Evolutionary conservation across 2,888 invertebrate species (phyloP).

Genomic region (Nymphalis urticae): DNA sequence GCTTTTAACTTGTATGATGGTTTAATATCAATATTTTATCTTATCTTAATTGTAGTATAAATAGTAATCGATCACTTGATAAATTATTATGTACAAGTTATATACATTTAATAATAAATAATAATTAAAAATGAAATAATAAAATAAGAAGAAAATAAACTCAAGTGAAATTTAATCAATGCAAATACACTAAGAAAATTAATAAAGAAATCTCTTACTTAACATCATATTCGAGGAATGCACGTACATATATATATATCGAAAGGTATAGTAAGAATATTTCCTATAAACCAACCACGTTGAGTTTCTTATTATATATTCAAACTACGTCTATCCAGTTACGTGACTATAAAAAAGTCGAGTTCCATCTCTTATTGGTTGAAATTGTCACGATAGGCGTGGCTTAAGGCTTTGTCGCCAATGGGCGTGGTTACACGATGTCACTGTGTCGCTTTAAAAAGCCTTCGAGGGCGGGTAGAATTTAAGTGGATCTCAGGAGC

Average conservation of each 20-base stretch:
- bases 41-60: not conserved
- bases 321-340: conserved; percentile 32
- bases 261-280: not conserved
- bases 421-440: conserved; percentile 71
- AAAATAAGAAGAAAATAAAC: too few relatives aligned
- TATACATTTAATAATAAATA: too few relatives aligned
- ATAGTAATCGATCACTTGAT: too few relatives aligned
- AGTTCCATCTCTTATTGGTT: conserved; percentile 57
- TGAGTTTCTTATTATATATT: conserved; percentile 24
- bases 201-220: too few relatives aligned
- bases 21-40: not conserved
- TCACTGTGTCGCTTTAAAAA: conserved; percentile 74
- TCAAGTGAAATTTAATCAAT: too few relatives aligned
- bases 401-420: conserved; percentile 73
- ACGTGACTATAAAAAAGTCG: conserved; percentile 53
- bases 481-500: not conserved
- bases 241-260: too few relatives aligned
- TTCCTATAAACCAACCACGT: conserved; percentile 27
- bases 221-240: too few relatives aligned
- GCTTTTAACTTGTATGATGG: conserved; percentile 10
- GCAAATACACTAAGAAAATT: too few relatives aligned
- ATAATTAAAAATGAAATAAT: too few relatives aligned
- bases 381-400: conserved; percentile 77
- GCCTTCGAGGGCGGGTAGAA: conserved; percentile 51
- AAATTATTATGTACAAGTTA: too few relatives aligned